These are phyloP conservation scores for Lutjanus argentimaculatus DNA, from an alignment of 2,797 vertebrate genomes.

Conservation along the genomic window DNA sequence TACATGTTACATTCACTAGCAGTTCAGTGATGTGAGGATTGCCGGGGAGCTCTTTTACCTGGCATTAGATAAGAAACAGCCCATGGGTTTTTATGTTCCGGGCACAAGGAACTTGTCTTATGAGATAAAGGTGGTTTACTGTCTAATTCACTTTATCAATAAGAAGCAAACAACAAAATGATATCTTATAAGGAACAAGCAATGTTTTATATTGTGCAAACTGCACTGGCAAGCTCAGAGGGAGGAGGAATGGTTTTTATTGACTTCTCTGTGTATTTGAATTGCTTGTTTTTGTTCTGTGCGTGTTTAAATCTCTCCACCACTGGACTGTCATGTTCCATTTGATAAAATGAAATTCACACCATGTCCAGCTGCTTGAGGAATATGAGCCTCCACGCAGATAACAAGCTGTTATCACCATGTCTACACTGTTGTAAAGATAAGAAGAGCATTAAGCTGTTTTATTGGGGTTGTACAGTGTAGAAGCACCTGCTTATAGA, in stretches of 20 bases:
- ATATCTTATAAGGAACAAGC: constrained; percentile 6
- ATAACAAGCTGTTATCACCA: constrained; percentile 60
- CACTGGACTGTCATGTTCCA: constrained; percentile 18
- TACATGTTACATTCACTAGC: neutral
- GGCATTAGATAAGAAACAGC: constrained; percentile 23
- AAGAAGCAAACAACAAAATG: constrained; percentile 16
- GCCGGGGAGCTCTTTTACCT: constrained; percentile 4
- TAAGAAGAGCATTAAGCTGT: constrained; percentile 59
- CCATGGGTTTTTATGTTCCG: constrained; percentile 18
- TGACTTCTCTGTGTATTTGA: neutral
- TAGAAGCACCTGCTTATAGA: constrained; percentile 50
- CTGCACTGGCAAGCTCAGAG: neutral
- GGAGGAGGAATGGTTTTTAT: neutral
- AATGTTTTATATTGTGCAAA: neutral
- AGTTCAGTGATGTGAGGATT: neutral
- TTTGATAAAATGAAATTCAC: constrained; percentile 48
- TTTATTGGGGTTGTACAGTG: constrained; percentile 64
- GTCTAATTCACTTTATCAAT: constrained; percentile 29
- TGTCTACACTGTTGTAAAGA: constrained; percentile 57
- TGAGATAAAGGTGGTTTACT: constrained; percentile 17
- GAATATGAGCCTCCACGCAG: constrained; percentile 31
- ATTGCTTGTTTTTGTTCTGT: constrained; percentile 12
- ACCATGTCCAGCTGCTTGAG: constrained; percentile 44
- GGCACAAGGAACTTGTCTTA: constrained; percentile 18
- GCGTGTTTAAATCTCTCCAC: neutral